Percentiles rank a stretch among this genome's conserved stretches.
These are phyloP conservation scores for Tenthredo notha DNA, from an alignment of 2,888 invertebrate genomes.

Conservation along the genomic window DNA sequence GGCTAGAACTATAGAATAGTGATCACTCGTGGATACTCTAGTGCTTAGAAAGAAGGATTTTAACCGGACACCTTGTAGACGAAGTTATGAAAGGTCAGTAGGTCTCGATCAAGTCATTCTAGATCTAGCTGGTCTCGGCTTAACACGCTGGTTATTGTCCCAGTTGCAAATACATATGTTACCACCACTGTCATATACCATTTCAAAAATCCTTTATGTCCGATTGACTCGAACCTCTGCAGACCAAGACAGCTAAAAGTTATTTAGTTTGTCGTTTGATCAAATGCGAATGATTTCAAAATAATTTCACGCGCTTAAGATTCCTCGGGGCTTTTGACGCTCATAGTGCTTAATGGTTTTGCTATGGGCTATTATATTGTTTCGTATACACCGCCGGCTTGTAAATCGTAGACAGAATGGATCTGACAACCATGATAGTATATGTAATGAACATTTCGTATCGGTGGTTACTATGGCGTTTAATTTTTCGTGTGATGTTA, in stretches of 20 bases:
- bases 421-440: background rate
- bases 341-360: constrained; percentile 4
- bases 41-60: background rate
- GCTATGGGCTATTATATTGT: constrained; percentile 24
- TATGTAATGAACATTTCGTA: constrained; percentile 17
- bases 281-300: constrained; percentile 13
- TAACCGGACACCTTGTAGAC: background rate
- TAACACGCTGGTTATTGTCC: constrained; percentile 16
- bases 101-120: constrained; percentile 45
- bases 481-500: background rate
- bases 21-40: background rate
- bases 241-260: background rate
- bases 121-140: constrained; percentile 14
- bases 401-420: background rate
- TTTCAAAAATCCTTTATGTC: background rate
- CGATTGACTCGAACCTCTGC: background rate
- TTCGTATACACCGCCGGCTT: background rate
- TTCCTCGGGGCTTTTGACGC: background rate
- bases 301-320: constrained; percentile 8
- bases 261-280: background rate
- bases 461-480: background rate
- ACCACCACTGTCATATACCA: constrained; percentile 17
- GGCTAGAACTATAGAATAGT: background rate
- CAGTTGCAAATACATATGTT: constrained; percentile 26
- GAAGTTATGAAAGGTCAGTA: constrained; percentile 44